Conservation (phyloP, 2,797 vertebrate species). For the Cirrhinus mrigala region DNA sequence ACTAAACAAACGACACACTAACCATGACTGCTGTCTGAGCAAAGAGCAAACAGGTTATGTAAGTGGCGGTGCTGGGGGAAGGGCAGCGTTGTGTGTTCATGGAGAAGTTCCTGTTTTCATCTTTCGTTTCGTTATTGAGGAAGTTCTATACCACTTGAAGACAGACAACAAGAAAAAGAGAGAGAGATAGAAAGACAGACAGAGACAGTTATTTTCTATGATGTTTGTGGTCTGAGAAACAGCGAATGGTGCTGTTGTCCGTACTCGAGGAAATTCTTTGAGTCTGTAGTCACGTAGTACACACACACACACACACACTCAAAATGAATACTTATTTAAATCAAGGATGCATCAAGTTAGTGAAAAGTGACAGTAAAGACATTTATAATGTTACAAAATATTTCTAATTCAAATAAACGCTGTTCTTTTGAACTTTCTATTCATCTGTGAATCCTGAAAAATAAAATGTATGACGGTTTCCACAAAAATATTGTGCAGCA, state of each 20-base stretch:
- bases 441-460: too few relatives aligned
- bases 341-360: too few relatives aligned
- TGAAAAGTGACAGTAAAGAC: too few relatives aligned
- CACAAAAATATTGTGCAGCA: too few relatives aligned
- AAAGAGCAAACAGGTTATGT: conserved; percentile 8
- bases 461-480: too few relatives aligned
- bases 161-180: not conserved
- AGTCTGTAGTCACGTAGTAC: not conserved
- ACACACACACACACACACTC: not conserved
- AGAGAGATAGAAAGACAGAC: not conserved
- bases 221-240: not conserved
- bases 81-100: not conserved
- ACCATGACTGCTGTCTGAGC: not conserved
- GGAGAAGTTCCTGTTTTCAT: conserved; percentile 25
- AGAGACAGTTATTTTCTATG: not conserved
- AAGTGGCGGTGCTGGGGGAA: not conserved
- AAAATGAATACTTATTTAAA: too few relatives aligned
- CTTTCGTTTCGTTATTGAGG: not conserved
- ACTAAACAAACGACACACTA: not conserved
- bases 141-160: not conserved
- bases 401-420: too few relatives aligned
- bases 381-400: too few relatives aligned
- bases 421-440: too few relatives aligned
- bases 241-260: not conserved
- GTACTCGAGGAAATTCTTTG: conserved; percentile 6